A percentile compares a stretch with the other conserved stretches of the same genome.
These are phyloP conservation scores for Aurelia coerulea DNA, from an alignment of 30 jellyfish, hydroid and myxozoan genomes.

Conservation along the genomic window DNA sequence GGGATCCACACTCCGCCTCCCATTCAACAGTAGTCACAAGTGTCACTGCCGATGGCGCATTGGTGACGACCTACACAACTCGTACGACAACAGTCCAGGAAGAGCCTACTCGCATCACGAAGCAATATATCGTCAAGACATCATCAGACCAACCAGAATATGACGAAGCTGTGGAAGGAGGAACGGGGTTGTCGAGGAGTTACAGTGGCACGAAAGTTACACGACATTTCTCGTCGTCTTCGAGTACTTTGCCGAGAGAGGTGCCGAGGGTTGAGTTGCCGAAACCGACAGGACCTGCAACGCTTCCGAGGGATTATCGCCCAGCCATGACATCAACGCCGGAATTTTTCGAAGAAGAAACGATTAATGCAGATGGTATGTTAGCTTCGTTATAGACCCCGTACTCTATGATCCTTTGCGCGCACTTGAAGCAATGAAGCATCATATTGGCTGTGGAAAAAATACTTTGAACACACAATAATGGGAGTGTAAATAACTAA, in stretches of 20 bases:
- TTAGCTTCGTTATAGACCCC: background rate
- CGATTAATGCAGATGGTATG: slow-evolving; percentile 73
- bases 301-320: slow-evolving; percentile 75
- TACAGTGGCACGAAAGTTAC: slow-evolving; percentile 54
- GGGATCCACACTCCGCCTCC: slow-evolving; percentile 55
- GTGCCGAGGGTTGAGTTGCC: slow-evolving; percentile 65
- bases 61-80: slow-evolving; percentile 86
- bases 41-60: slow-evolving; percentile 78
- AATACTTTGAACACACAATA: too few species aligned
- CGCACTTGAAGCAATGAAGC: too few species aligned
- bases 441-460: too few species aligned
- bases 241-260: slow-evolving; percentile 75
- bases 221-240: slow-evolving; percentile 35
- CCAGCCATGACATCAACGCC: slow-evolving; percentile 79
- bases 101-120: slow-evolving; percentile 71
- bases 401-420: too few species aligned
- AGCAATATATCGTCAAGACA: slow-evolving; percentile 63
- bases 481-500: too few species aligned
- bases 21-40: slow-evolving; percentile 78
- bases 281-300: slow-evolving; percentile 68
- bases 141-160: slow-evolving; percentile 52
- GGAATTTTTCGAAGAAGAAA: slow-evolving; percentile 75
- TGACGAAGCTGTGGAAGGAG: slow-evolving; percentile 37
- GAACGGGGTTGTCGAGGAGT: slow-evolving; percentile 19
- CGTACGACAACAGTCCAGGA: slow-evolving; percentile 81